Evolutionary conservation across 2,888 invertebrate genomes (phyloP).

Genomic region (Mamestra brassicae): DNA sequence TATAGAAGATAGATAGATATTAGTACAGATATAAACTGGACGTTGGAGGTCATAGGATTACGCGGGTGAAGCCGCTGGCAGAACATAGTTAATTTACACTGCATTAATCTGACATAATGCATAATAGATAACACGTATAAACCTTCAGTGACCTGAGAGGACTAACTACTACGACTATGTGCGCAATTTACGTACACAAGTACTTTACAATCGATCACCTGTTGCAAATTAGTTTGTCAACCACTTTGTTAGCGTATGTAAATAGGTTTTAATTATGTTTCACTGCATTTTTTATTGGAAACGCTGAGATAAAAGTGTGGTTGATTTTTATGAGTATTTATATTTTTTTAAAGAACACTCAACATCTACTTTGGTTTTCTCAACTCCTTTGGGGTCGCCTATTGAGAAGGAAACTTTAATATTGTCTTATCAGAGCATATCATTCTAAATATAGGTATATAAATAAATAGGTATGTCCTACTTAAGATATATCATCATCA

Average conservation of each 20-base stretch:
- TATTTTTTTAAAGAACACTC: neutral
- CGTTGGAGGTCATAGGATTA: no score
- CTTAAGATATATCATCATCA: no score
- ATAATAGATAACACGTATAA: conserved; percentile 40
- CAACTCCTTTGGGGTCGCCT: no score
- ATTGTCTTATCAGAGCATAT: no score
- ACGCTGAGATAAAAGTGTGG: conserved; percentile 1
- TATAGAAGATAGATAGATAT: no score
- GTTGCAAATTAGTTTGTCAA: conserved; percentile 40
- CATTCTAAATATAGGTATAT: no score
- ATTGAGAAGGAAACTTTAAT: no score
- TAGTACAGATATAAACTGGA: no score
- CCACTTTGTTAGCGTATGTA: conserved; percentile 14
- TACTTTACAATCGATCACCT: conserved; percentile 25
- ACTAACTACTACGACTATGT: conserved; percentile 51
- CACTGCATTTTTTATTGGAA: neutral
- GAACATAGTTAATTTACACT: neutral
- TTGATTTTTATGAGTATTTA: neutral
- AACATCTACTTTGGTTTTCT: no score
- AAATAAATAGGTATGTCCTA: no score
- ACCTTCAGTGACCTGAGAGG: conserved; percentile 31
- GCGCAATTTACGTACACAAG: conserved; percentile 36
- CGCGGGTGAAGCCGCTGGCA: no score
- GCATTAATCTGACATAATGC: conserved; percentile 14
- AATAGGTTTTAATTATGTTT: conserved; percentile 16